Evolutionary conservation across 2,113 vertebrate genomes (phyloP), one percentile per base, ranked within the genome.

Genomic region (Glaucidium brasilianum): DNA sequence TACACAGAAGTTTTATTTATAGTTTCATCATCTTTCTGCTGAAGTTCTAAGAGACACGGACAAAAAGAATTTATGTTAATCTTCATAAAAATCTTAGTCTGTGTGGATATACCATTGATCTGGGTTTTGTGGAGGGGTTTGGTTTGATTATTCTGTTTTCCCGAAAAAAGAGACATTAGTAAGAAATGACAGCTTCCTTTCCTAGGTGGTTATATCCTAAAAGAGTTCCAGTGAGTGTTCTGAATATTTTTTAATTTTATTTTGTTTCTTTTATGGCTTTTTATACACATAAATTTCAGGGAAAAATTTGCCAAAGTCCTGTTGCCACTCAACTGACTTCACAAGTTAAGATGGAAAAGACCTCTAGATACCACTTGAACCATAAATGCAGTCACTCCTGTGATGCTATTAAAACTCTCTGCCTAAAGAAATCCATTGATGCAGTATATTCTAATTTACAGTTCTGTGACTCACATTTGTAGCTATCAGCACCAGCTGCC

Each of bases 401-500:
- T 82, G 90, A 91, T 84, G 76, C 88, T 92, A 27, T 94, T 94
- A 64, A 85, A 73, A 91, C 43, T 91, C 81, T 96, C 50, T 1
- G 2, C 91, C 77, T 93, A 88, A 94, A 95, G 94, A 92, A 95
- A 90, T 90, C 87, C 74, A 52, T 69, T 85, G 94, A 88, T 96
- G 84, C n/a, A 27, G 80, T 95, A 52, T 90, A 97, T 96, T 97
- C 89, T 96, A 80, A 95, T 97, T 96, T 96, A 88, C 84, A 91
- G 85, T 96, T 95, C 91, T 95, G 80, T 69, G 77, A 63, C 67
- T 96, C 94, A 92, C 55, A 71, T 97, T 97, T 94, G 95, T 96
- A 91, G 93, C 78, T 93, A 96, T 97, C 96, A 93, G 77, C 71
- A 88, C 74, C 94, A 94, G 87, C 89, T 96, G 87, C 89, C 95